phyloP scores from a whole-genome alignment of 2,888 invertebrate genomes.

The Deilephila elpenor region DNA sequence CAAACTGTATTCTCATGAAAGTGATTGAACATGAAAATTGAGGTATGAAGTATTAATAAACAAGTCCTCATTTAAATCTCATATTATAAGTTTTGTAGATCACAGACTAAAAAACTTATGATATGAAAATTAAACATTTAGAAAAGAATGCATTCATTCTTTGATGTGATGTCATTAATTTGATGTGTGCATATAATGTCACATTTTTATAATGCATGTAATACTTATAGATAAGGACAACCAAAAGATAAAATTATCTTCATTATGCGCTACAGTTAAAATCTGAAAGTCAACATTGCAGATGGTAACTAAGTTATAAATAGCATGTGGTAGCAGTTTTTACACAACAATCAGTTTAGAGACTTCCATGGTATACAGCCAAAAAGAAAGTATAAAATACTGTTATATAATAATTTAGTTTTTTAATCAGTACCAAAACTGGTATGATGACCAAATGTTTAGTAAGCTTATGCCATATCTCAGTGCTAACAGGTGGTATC shows the following conservation, averaged over 20 bases:
- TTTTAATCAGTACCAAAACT: too few species aligned
- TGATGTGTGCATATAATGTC: neutral
- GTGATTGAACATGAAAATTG: too few species aligned
- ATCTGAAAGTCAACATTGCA: constrained; percentile 30
- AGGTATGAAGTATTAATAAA: too few species aligned
- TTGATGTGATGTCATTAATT: neutral
- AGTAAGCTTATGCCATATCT: too few species aligned
- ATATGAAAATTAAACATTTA: neutral
- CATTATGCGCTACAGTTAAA: neutral
- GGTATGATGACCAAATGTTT: too few species aligned
- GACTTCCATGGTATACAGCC: neutral
- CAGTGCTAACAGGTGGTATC: too few species aligned
- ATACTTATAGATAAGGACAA: constrained; percentile 16
- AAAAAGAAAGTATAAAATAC: neutral
- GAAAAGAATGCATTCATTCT: neutral
- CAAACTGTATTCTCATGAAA: too few species aligned
- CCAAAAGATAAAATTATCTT: constrained; percentile 13
- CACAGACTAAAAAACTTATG: too few species aligned
- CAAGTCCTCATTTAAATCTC: too few species aligned
- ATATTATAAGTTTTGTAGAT: too few species aligned
- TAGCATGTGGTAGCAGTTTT: neutral
- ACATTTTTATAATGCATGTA: constrained; percentile 11
- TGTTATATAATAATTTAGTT: too few species aligned
- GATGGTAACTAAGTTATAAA: constrained; percentile 22
- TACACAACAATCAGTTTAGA: neutral